phyloP scores from a whole-genome alignment of 2,113 vertebrate genomes.

The Martes martes region DNA sequence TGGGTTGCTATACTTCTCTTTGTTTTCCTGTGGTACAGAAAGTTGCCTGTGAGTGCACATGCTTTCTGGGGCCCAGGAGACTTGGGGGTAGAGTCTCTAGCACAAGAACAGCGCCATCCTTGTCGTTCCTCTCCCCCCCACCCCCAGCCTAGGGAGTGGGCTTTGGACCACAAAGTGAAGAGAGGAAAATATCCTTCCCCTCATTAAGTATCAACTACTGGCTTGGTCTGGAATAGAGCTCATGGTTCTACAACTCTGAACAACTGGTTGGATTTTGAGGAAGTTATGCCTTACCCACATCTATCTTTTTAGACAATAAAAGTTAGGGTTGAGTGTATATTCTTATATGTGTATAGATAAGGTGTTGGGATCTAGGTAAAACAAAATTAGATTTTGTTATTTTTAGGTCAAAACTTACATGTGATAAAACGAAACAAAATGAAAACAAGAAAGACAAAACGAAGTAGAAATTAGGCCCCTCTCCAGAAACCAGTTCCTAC shows the following conservation, averaged over 20 bases:
- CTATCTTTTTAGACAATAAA: not conserved
- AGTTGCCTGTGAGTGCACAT: fast-evolving
- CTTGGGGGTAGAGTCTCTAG: not conserved
- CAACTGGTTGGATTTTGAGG: not conserved
- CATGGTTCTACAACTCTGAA: not conserved
- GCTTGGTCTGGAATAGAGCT: not conserved
- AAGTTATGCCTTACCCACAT: not conserved
- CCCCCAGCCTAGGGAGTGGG: fast-evolving
- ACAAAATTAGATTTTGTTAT: not conserved
- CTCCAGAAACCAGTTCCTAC: not conserved
- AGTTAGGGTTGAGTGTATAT: not conserved
- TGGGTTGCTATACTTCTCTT: not conserved
- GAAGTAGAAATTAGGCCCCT: not conserved
- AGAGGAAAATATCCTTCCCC: not conserved
- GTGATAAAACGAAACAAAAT: not conserved
- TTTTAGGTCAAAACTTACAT: not conserved
- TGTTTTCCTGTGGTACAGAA: not conserved
- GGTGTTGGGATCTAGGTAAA: not conserved
- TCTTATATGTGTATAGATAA: not conserved
- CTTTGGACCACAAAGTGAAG: fast-evolving
- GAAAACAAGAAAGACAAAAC: not conserved
- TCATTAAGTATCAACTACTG: not conserved
- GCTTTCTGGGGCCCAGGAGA: not conserved
- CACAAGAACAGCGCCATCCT: fast-evolving
- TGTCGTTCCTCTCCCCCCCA: fast-evolving